These are phyloP conservation scores for Mongoloraphidia duomilia DNA, from an alignment of 2,888 invertebrate genomes.

Conservation along the genomic window DNA sequence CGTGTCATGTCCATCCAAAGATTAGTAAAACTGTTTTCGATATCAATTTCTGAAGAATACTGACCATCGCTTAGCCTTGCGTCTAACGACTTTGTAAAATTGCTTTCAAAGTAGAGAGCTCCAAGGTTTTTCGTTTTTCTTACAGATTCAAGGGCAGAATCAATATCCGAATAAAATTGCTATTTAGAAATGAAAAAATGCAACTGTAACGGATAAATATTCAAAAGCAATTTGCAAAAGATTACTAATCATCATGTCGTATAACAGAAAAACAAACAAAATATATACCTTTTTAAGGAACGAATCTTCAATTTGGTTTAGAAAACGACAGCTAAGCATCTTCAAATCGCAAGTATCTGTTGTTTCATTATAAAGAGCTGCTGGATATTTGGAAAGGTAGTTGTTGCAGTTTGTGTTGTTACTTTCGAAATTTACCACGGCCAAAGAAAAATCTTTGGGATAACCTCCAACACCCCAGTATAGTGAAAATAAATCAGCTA, in stretches of 20 bases:
- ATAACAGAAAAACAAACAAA: not conserved
- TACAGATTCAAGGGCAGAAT: slow-evolving; percentile 39
- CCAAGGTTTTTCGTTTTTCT: slow-evolving; percentile 42
- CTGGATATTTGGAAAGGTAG: slow-evolving; percentile 19
- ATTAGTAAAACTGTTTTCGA: slow-evolving; percentile 46
- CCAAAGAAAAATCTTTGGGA: slow-evolving; percentile 54
- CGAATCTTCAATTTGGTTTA: slow-evolving; percentile 40
- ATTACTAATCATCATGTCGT: no score
- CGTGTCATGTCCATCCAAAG: slow-evolving; percentile 65
- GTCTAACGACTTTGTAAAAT: slow-evolving; percentile 54
- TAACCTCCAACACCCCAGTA: slow-evolving; percentile 68
- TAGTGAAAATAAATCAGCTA: slow-evolving; percentile 66
- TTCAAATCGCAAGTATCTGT: slow-evolving; percentile 34
- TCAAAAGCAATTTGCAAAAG: no score
- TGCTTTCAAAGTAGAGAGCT: slow-evolving; percentile 49
- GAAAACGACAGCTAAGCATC: slow-evolving; percentile 47
- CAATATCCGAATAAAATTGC: slow-evolving; percentile 35
- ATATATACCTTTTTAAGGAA: slow-evolving; percentile 34
- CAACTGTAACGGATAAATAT: no score
- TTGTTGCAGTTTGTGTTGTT: slow-evolving; percentile 20
- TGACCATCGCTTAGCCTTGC: slow-evolving; percentile 42
- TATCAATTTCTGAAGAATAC: slow-evolving; percentile 35
- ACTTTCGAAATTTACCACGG: slow-evolving; percentile 65
- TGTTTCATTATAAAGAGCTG: slow-evolving; percentile 26
- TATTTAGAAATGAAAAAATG: slow-evolving; percentile 16